Conservation (phyloP, 2,797 vertebrate species). For the Helostoma temminkii region DNA sequence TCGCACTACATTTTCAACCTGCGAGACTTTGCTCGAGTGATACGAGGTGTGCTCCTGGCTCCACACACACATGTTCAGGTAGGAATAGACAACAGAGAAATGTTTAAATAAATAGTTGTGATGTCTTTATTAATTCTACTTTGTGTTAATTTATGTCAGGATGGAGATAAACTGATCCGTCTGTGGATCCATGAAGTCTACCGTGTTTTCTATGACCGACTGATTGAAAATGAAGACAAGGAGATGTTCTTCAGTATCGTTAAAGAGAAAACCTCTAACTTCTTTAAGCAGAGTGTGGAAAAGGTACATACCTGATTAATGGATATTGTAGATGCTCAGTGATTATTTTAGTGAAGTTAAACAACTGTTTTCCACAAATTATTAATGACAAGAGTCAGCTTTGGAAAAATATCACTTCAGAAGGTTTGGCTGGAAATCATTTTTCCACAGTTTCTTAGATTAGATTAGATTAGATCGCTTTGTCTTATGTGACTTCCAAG, state of each 20-base stretch:
- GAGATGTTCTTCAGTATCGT: slow-evolving; percentile 90
- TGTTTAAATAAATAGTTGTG: not conserved
- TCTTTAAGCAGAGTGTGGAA: slow-evolving; percentile 89
- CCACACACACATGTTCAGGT: slow-evolving; percentile 92
- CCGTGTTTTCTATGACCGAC: slow-evolving; percentile 94
- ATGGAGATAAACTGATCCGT: slow-evolving; percentile 91
- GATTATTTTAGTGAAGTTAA: too few relatives aligned
- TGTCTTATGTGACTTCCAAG: too few relatives aligned
- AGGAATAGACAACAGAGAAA: slow-evolving; percentile 38
- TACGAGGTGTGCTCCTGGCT: slow-evolving; percentile 91
- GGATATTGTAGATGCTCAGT: too few relatives aligned
- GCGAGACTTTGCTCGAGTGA: slow-evolving; percentile 92
- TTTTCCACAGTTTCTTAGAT: too few relatives aligned
- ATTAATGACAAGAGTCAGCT: too few relatives aligned
- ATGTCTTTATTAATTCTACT: not conserved
- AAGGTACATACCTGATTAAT: slow-evolving; percentile 81
- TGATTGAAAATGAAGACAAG: slow-evolving; percentile 89
- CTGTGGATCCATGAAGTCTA: slow-evolving; percentile 97
- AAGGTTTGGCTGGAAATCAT: too few relatives aligned
- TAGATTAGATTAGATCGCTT: too few relatives aligned
- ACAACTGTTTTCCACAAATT: too few relatives aligned
- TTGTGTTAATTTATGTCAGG: slow-evolving; percentile 76
- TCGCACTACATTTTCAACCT: slow-evolving; percentile 97
- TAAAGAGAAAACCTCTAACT: slow-evolving; percentile 86
- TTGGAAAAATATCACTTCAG: too few relatives aligned